Evolutionary conservation across 2,797 vertebrate genomes (phyloP).

Genomic region (Molossus alvarezi): DNA sequence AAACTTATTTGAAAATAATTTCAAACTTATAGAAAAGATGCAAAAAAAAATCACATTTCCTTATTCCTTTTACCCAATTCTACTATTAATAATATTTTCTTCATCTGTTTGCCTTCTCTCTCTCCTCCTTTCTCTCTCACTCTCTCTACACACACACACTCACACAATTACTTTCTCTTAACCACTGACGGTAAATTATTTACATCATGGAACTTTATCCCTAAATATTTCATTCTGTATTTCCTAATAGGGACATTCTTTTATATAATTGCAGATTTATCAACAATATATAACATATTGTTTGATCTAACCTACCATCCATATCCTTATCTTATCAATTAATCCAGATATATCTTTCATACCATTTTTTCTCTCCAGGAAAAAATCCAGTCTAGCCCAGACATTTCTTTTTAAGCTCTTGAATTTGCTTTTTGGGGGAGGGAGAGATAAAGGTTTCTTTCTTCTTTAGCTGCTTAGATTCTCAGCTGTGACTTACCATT

Average conservation of each 20-base stretch:
- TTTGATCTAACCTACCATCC: not conserved
- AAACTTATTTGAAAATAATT: constrained; percentile 33
- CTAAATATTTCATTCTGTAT: not conserved
- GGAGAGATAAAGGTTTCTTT: not conserved
- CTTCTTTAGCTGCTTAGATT: not conserved
- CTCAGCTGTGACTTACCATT: not conserved
- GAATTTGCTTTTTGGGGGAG: not conserved
- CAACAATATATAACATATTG: not conserved
- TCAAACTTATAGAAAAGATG: not conserved
- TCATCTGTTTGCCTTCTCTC: not conserved
- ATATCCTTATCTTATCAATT: not conserved
- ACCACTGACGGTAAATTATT: not conserved
- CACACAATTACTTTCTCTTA: not conserved
- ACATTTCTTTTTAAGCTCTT: not conserved
- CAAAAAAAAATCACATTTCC: not conserved
- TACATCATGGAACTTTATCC: not conserved
- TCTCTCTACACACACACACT: too few species aligned
- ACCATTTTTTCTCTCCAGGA: not conserved
- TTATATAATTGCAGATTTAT: not conserved
- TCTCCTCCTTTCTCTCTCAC: not conserved
- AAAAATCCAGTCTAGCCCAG: not conserved
- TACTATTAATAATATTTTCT: not conserved
- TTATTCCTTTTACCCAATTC: not conserved
- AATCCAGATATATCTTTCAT: not conserved
- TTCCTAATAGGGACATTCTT: not conserved